A percentile compares a stretch with the other conserved stretches of the same genome.
Conservation (phyloP, 92 coral and sea anemone genomes). For the Diadumene lineata region DNA sequence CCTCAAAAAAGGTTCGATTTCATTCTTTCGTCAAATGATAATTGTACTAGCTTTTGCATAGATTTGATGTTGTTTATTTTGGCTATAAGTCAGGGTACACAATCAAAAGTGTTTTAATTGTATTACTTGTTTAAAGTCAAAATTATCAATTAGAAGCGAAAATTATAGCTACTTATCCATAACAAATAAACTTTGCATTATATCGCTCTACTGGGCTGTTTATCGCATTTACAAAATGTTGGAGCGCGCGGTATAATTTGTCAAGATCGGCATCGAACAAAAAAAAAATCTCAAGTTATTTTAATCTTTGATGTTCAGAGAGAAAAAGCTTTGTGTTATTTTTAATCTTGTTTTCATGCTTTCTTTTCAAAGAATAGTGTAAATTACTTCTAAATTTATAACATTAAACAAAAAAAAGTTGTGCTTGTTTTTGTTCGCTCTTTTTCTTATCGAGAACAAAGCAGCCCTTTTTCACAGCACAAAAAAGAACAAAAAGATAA, state of each 20-base stretch:
- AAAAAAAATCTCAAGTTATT: too few species aligned
- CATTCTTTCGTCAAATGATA: too few species aligned
- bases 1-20: background rate
- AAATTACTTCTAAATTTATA: too few species aligned
- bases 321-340: too few species aligned
- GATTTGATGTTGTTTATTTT: conserved; percentile 2
- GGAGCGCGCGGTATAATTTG: too few species aligned
- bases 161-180: background rate
- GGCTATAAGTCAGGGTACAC: background rate
- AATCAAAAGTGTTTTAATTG: background rate
- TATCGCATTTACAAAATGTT: too few species aligned
- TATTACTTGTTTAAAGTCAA: conserved; percentile 1
- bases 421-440: background rate
- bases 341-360: background rate
- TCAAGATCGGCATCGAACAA: too few species aligned
- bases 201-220: too few species aligned
- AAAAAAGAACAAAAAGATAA: too few species aligned
- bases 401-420: conserved; percentile 5
- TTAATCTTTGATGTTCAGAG: too few species aligned
- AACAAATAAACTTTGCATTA: background rate
- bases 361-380: too few species aligned
- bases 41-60: background rate
- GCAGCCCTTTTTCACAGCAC: background rate
- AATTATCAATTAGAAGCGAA: conserved; percentile 7
- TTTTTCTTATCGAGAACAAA: conserved; percentile 14